These are phyloP conservation scores for Aspidapion aeneum DNA, from an alignment of 2,888 invertebrate genomes.

Conservation along the genomic window DNA sequence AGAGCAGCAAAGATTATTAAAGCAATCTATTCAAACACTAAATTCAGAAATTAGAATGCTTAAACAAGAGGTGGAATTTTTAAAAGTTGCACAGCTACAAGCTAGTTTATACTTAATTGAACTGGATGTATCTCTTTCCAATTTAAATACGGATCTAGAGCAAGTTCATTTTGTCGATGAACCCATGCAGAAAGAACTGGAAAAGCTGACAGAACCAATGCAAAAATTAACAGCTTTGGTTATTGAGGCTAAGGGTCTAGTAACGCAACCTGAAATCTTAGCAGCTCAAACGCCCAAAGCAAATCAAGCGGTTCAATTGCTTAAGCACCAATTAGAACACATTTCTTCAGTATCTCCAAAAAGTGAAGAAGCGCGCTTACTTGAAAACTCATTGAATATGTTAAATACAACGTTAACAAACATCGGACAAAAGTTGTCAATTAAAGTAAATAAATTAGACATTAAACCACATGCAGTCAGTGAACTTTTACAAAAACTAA, in stretches of 20 bases:
- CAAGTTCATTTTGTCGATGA: constrained; percentile 5
- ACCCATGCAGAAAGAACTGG: constrained; percentile 16
- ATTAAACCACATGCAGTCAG: neutral
- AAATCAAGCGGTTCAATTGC: constrained; percentile 20
- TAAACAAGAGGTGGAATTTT: constrained; percentile 9
- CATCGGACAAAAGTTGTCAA: constrained; percentile 9
- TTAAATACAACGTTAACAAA: constrained; percentile 12
- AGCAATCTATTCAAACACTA: neutral
- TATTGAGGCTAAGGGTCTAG: constrained; percentile 9
- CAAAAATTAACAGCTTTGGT: constrained; percentile 19
- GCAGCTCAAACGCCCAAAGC: constrained; percentile 23
- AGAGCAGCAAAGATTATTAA: neutral
- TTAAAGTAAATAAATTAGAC: neutral
- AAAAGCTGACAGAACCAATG: constrained; percentile 18
- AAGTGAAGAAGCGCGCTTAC: constrained; percentile 6
- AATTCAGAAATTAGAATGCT: neutral
- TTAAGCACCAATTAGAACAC: constrained; percentile 23
- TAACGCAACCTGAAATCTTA: constrained; percentile 15
- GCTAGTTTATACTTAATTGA: constrained; percentile 26
- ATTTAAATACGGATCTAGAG: constrained; percentile 15
- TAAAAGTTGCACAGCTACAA: constrained; percentile 21
- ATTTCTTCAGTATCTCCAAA: constrained; percentile 7
- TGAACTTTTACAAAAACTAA: neutral
- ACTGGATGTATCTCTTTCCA: constrained; percentile 19
- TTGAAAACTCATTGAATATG: constrained; percentile 16